Evolutionary conservation across 2,888 invertebrate species (phyloP).

Genomic region (Cheilosia impressa): DNA sequence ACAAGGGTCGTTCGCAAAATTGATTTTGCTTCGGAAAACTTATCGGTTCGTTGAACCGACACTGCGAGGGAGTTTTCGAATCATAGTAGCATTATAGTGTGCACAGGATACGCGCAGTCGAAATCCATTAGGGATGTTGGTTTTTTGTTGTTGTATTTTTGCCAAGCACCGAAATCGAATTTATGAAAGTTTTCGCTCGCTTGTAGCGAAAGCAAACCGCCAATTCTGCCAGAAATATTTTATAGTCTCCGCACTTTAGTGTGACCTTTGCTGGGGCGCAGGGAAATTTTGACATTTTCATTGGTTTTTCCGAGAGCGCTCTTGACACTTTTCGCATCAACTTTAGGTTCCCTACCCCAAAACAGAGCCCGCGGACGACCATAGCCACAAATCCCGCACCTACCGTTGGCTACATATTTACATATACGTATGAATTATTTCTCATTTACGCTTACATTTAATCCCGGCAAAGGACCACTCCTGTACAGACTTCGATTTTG

Average conservation of each 20-base stretch:
- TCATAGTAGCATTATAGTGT: constrained; percentile 46
- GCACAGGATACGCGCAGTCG: constrained; percentile 36
- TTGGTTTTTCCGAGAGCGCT: constrained; percentile 17
- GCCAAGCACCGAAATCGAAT: constrained; percentile 40
- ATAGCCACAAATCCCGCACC: constrained; percentile 51
- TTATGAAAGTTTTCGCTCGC: constrained; percentile 49
- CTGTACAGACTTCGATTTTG: constrained; percentile 34
- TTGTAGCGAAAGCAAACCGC: constrained; percentile 38
- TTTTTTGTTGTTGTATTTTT: neutral
- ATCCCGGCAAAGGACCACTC: constrained; percentile 48
- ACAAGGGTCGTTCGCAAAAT: constrained; percentile 64
- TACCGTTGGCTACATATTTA: constrained; percentile 5
- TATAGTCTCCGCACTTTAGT: constrained; percentile 24
- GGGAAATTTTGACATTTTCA: constrained; percentile 49
- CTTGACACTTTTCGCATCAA: constrained; percentile 19
- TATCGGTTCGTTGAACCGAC: constrained; percentile 68
- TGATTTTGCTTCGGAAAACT: constrained; percentile 66
- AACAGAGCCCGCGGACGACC: constrained; percentile 27
- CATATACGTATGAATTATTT: constrained; percentile 65
- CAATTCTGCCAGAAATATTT: constrained; percentile 46
- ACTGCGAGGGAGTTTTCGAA: constrained; percentile 29
- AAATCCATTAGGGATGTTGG: constrained; percentile 51
- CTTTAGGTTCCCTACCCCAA: constrained; percentile 26
- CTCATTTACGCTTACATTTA: constrained; percentile 57
- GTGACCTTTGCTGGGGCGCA: constrained; percentile 14